A percentile compares a stretch with the other conserved stretches of the same genome.
Evolutionary conservation across 2,113 vertebrate genomes (phyloP).

Genomic region (Actinemys pallida): DNA sequence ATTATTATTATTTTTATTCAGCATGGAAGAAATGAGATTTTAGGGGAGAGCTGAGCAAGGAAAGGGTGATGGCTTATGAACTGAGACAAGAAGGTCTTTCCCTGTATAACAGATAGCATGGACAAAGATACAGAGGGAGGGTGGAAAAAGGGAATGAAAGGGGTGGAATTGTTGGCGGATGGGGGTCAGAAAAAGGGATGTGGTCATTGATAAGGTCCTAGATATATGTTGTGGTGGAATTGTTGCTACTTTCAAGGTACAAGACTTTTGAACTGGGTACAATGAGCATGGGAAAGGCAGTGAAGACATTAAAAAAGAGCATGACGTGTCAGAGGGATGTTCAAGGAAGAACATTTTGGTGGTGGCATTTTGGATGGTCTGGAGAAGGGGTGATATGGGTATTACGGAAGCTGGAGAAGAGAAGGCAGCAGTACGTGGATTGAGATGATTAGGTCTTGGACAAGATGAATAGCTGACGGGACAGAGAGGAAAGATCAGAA

Average conservation of each 20-base stretch:
- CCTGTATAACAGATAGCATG: fast-evolving
- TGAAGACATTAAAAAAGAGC: not conserved
- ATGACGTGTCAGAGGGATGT: not conserved
- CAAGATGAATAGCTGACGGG: not conserved
- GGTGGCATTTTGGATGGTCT: not conserved
- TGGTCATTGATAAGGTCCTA: not conserved
- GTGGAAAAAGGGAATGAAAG: not conserved
- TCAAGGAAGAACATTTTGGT: not conserved
- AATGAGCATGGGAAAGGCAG: not conserved
- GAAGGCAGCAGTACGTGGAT: not conserved
- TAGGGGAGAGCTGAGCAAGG: not conserved
- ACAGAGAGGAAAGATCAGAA: not conserved
- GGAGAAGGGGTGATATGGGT: not conserved
- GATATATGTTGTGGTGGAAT: not conserved
- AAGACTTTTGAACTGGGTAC: not conserved
- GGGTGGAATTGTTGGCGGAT: not conserved
- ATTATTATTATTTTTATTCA: not conserved
- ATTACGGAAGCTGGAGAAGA: not conserved
- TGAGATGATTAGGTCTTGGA: not conserved
- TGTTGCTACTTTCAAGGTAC: not conserved
- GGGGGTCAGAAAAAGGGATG: not conserved
- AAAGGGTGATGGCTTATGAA: not conserved
- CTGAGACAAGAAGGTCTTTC: not conserved
- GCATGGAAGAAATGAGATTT: not conserved
- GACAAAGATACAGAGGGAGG: not conserved